Evolutionary conservation across 2,113 vertebrate genomes (phyloP).

Genomic region (Calyptomena viridis): DNA sequence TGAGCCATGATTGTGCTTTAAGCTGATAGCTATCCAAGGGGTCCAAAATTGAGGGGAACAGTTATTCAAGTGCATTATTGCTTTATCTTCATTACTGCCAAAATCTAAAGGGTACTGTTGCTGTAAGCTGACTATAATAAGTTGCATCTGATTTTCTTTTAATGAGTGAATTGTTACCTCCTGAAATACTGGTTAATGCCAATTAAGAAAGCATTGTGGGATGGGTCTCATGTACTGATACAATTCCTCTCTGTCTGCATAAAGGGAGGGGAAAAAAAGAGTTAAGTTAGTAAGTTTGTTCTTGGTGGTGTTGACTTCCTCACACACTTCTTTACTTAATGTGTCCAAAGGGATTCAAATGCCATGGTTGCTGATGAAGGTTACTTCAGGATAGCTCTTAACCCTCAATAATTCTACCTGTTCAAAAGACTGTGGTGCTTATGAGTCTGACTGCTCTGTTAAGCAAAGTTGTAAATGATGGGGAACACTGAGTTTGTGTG

Average conservation of each 20-base stretch:
- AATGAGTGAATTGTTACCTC: conserved; percentile 44
- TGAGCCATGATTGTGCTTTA: conserved; percentile 36
- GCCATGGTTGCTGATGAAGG: background rate
- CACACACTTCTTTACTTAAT: background rate
- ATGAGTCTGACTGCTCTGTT: background rate
- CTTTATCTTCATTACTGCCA: conserved; percentile 53
- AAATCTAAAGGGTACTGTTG: conserved; percentile 37
- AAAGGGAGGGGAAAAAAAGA: background rate
- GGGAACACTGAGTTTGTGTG: background rate
- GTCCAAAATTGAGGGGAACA: conserved; percentile 23
- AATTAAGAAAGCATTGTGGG: background rate
- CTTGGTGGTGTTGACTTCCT: background rate
- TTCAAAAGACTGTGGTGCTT: background rate
- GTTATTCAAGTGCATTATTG: conserved; percentile 44
- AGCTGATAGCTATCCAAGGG: conserved; percentile 29
- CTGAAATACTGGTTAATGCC: conserved; percentile 35
- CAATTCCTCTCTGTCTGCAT: background rate
- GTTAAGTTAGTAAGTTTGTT: background rate
- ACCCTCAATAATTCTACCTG: background rate
- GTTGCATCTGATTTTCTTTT: conserved; percentile 29
- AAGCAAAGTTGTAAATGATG: background rate
- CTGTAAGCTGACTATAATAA: conserved; percentile 34
- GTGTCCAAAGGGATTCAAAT: background rate
- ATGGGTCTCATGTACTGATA: background rate
- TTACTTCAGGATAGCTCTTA: background rate